phyloP scores from a whole-genome alignment of 1,140 invertebrate genomes.

The Atta colombica region DNA sequence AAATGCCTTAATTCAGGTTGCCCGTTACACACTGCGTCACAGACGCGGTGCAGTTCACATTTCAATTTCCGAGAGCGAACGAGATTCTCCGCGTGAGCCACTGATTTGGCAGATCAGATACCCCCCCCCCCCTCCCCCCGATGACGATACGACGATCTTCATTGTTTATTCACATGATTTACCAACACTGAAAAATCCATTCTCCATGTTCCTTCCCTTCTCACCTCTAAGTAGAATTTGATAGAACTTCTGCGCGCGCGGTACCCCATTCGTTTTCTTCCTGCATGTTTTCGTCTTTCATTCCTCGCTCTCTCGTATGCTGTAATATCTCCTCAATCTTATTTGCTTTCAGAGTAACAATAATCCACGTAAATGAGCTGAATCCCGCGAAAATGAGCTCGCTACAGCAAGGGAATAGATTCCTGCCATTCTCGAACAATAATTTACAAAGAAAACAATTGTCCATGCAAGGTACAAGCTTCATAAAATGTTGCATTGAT shows the following conservation, averaged over 20 bases:
- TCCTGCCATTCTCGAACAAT: constrained; percentile 85
- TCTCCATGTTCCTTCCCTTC: too few relatives aligned
- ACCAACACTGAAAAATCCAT: too few relatives aligned
- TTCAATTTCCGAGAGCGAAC: not conserved
- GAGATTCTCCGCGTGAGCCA: not conserved
- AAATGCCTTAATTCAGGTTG: not conserved
- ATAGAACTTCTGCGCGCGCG: not conserved
- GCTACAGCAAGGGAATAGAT: constrained; percentile 86
- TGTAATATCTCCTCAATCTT: too few relatives aligned
- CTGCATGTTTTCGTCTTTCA: not conserved
- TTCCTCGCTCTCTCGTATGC: not conserved
- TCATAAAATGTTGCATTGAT: not conserved
- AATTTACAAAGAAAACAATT: constrained; percentile 86
- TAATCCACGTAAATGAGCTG: constrained; percentile 80
- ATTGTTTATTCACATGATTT: constrained; percentile 81
- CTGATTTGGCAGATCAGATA: constrained; percentile 41
- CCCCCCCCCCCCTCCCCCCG: constrained; percentile 25
- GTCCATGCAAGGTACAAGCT: constrained; percentile 83
- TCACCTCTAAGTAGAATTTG: too few relatives aligned
- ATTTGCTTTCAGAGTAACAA: constrained; percentile 73
- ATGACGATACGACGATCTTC: constrained; percentile 53
- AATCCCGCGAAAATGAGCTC: constrained; percentile 85
- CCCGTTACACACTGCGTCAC: not conserved
- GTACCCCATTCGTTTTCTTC: not conserved
- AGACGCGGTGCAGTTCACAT: not conserved